Evolutionary conservation across 2,113 vertebrate species (phyloP), one percentile per base, ranked within the genome.

Genomic region (Chroicocephalus ridibundus): DNA sequence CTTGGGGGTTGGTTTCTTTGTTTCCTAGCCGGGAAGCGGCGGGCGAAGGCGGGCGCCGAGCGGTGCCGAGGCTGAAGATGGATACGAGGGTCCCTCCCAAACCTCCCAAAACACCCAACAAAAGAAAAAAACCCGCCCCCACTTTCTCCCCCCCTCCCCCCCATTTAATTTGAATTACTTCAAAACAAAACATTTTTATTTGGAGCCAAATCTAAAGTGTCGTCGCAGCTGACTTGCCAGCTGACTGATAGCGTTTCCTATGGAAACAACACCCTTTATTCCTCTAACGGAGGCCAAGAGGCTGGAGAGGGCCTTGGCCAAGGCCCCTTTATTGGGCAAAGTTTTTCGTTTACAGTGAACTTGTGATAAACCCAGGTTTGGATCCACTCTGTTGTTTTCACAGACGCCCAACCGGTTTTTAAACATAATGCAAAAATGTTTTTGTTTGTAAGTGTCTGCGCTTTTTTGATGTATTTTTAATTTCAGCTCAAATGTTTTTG

Each of bases 151-250:
- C 26, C 54, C 9, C 15, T 2, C 34, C 15, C 26, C 54, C 7
- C 19, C 9, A 31, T 36, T 89, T 54, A 15, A 49, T 87, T 51
- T 68, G 0, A 85, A 65, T 83, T 60, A 32, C 18, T 77, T 86
- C 13, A 55, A 68, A 78, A 5, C 9, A 47, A 86, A 92, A 54
- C 57, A 4, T 13, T 75, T 91, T 42, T 58, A n/a, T 68, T 68
- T 42, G 49, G 32, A 88, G 26, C 14, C 15, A 57, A 38, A 64
- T 76, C 29, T 44, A 29, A 78, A 9, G 6, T 11, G 60, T 38
- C 4, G 3, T 42, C 0, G 0, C 32, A 21, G 8, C 29, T 5
- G 3, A 44, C 44, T 32, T 51, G 38, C 69, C 57, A 52, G 58
- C 68, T 52, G 58, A 34, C 24, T 14, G 38, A 1, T 4, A 25